Evolutionary conservation across 1,140 invertebrate genomes (phyloP).

Genomic region (Eulimnadia texana): DNA sequence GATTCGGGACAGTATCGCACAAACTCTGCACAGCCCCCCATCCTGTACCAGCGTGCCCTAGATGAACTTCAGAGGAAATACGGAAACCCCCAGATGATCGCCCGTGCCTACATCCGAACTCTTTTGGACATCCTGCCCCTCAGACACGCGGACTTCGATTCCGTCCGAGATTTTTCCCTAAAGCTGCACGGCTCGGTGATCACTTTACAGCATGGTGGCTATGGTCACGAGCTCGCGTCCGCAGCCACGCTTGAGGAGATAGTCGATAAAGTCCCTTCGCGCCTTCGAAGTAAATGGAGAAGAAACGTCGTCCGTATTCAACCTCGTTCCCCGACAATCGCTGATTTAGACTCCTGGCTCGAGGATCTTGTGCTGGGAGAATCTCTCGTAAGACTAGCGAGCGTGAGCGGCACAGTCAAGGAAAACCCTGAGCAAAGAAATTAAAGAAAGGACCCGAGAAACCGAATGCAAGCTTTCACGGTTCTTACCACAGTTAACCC

Average conservation of each 20-base stretch:
- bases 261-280: not conserved
- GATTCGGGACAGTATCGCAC: not conserved
- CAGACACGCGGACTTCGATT: not conserved
- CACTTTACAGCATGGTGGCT: not conserved
- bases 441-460: not conserved
- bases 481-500: not conserved
- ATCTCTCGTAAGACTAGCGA: not conserved
- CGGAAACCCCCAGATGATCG: not conserved
- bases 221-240: not conserved
- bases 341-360: constrained; percentile 7
- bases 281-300: not conserved
- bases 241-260: not conserved
- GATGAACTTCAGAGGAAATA: constrained; percentile 1
- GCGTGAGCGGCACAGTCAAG: not conserved
- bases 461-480: not conserved
- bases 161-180: not conserved
- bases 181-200: constrained; percentile 1
- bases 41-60: not conserved
- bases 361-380: not conserved
- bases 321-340: not conserved
- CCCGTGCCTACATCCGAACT: not conserved
- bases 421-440: not conserved
- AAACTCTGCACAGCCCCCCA: not conserved
- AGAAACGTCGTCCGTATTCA: not conserved
- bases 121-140: not conserved